Evolutionary conservation across 2,797 vertebrate genomes (phyloP).

Genomic region (Anas bernieri): DNA sequence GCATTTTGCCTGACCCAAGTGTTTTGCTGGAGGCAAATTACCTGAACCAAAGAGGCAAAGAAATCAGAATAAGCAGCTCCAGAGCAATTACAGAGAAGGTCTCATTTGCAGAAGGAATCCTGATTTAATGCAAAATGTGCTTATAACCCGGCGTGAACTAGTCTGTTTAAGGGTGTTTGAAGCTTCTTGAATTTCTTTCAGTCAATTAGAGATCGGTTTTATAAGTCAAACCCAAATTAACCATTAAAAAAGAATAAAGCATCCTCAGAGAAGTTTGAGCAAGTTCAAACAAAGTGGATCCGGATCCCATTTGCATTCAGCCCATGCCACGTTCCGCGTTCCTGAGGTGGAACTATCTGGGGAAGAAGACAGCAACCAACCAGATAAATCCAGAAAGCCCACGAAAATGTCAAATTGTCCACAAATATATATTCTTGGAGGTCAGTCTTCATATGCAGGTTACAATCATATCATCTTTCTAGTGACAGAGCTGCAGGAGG

Average conservation of each 20-base stretch:
- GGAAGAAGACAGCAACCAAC: neutral
- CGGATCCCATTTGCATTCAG: neutral
- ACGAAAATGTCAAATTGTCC: neutral
- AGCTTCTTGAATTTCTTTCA: neutral
- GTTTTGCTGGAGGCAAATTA: slow-evolving; percentile 32
- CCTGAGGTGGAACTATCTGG: neutral
- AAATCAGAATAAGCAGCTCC: slow-evolving; percentile 36
- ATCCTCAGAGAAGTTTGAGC: neutral
- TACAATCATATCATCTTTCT: neutral
- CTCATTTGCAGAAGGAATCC: slow-evolving; percentile 50
- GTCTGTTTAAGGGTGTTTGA: slow-evolving; percentile 17
- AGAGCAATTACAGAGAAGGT: slow-evolving; percentile 47
- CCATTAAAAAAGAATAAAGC: slow-evolving; percentile 6
- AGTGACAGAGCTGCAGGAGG: neutral
- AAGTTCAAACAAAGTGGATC: neutral
- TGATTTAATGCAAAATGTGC: slow-evolving; percentile 54
- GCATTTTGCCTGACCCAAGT: neutral
- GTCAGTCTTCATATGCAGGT: neutral
- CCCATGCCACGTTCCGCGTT: accelerated
- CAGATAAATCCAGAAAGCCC: neutral
- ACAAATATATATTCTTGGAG: neutral
- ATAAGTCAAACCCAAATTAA: slow-evolving; percentile 12
- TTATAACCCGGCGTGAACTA: neutral
- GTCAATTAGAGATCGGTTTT: slow-evolving; percentile 35
- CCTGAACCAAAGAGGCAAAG: slow-evolving; percentile 46